Base-by-base conservation (phyloP, 1,140 invertebrate genomes). In the Drosophila bocki region DNA sequence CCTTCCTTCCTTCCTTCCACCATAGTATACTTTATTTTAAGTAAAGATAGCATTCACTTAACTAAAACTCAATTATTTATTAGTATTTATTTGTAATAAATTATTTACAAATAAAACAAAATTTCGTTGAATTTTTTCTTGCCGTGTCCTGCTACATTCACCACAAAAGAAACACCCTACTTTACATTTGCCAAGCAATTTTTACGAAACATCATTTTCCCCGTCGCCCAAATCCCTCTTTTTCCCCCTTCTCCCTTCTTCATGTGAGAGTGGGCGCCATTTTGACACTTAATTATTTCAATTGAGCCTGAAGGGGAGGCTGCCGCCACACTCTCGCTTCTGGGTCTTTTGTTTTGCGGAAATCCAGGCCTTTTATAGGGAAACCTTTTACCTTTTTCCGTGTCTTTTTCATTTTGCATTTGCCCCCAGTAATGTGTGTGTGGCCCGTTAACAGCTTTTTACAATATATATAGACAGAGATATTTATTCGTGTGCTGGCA, bases 201-300 rank as follows among this genome's bases (percentile, higher is more conserved):
- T 83, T 67, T 65, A 83, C 60, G 64, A 67, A 83, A 83, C 82
- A 83, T 79, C 57, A 67, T 83, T 83, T 82, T 65, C 64, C 78
- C 78, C 78, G 79, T 65, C 70, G 51, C 39, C 48, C 42, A 70
- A 69, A 59, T 39, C 12, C 50, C 48, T 6, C 50, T 0, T n/a
- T 47, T 32, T 7, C n/a, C n/a, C 29, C n/a, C 15, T 9, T 32
- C 42, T 22, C 54, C 47, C 54, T 32, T 32, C 48, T 62, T 11
- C 29, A 72, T 74, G 51, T 64, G 58, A 53, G 58, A 53, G 58
- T 54, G 63, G 51, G 59, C 75, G 60, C 71, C 81, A 77, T 84
- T 84, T 84, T 84, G 82, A 84, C 82, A 84, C 82, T 84, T 84
- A 84, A 84, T 84, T 84, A 84, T 84, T 84, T 84, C 81, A 84